Evolutionary conservation across 2,797 vertebrate species (phyloP).

Genomic region (Tiaroga cobitis): DNA sequence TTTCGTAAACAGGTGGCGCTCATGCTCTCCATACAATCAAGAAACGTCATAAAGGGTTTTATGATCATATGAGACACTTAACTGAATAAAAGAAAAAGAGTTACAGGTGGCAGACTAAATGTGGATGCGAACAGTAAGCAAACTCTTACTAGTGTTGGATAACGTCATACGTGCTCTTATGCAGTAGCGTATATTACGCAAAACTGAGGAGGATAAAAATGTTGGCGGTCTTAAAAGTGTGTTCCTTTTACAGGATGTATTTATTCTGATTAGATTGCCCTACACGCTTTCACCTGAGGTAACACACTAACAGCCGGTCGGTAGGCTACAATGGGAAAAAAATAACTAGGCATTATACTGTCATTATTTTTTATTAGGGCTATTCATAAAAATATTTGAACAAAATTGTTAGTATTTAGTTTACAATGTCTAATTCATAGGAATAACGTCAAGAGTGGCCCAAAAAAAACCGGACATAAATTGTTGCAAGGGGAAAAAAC

Average conservation of each 20-base stretch:
- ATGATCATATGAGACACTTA: background rate
- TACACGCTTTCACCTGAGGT: background rate
- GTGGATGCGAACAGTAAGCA: background rate
- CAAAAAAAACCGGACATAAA: background rate
- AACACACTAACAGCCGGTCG: background rate
- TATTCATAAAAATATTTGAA: background rate
- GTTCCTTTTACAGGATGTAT: background rate
- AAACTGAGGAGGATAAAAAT: background rate
- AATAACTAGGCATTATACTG: too few species aligned
- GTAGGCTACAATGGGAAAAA: too few species aligned
- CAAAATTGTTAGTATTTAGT: background rate
- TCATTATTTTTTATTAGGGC: background rate
- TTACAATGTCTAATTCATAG: background rate
- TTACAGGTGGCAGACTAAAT: background rate
- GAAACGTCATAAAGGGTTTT: slow-evolving; percentile 2
- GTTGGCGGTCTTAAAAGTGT: background rate
- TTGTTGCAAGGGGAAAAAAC: background rate
- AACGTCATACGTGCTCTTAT: background rate
- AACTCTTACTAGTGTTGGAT: background rate
- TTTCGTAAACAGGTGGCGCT: slow-evolving; percentile 55
- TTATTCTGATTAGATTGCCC: too few species aligned
- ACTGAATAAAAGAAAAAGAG: too few species aligned
- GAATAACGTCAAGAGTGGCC: background rate
- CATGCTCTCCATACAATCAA: slow-evolving; percentile 28
- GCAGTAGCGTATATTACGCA: background rate